Evolutionary conservation across 2,113 vertebrate species (phyloP).

Genomic region (Anthoscopus minutus): DNA sequence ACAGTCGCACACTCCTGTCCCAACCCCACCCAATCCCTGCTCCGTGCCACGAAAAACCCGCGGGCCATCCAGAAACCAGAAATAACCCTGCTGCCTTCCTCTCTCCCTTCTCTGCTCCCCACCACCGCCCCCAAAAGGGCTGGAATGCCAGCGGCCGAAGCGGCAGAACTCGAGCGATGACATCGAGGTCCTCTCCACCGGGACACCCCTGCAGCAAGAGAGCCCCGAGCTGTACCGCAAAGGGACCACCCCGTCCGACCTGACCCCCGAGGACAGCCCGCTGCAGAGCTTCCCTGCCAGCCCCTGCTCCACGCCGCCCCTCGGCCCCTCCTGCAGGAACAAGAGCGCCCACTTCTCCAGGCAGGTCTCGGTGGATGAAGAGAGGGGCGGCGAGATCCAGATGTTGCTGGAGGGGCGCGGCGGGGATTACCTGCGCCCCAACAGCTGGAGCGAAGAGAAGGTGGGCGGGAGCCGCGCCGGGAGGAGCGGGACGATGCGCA

Average conservation of each 20-base stretch:
- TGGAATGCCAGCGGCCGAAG: constrained; percentile 90
- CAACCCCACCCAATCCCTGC: rapidly evolving
- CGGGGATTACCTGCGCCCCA: constrained; percentile 74
- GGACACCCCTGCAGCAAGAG: constrained; percentile 79
- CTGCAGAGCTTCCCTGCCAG: constrained; percentile 85
- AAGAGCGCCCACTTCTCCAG: constrained; percentile 88
- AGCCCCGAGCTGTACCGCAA: constrained; percentile 95
- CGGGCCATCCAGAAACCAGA: rapidly evolving
- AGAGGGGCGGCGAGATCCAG: constrained; percentile 89
- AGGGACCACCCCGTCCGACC: constrained; percentile 89
- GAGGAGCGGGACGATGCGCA: constrained; percentile 66
- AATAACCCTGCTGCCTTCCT: background rate
- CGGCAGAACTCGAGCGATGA: constrained; percentile 86
- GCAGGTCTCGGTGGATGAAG: constrained; percentile 87
- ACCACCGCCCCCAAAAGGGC: constrained; percentile 65
- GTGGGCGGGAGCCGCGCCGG: constrained; percentile 29
- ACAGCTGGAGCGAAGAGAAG: constrained; percentile 86
- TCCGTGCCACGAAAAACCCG: rapidly evolving
- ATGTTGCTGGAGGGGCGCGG: constrained; percentile 88
- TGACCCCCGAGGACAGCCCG: constrained; percentile 89
- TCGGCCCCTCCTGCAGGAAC: constrained; percentile 74
- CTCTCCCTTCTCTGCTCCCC: background rate
- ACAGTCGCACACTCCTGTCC: rapidly evolving
- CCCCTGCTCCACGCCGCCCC: constrained; percentile 76
- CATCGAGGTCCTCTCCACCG: constrained; percentile 88